Evolutionary conservation across 2,797 vertebrate species (phyloP), one percentile per base, ranked within the genome.

Genomic region (Pelobates cultripes): DNA sequence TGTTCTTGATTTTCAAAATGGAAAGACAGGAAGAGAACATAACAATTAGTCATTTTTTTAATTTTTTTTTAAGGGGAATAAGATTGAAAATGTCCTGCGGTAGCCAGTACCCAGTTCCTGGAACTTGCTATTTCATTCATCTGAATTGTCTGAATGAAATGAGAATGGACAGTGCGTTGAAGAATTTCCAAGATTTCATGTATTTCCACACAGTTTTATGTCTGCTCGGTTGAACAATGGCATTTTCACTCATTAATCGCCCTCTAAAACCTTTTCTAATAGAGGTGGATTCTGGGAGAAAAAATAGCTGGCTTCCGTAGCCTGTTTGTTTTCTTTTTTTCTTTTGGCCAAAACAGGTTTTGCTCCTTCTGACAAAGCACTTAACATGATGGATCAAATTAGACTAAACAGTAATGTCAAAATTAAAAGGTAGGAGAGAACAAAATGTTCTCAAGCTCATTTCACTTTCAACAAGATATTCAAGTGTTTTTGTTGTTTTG

Each of bases 151-250:
- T 82, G 75, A 42, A 5, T 69, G 69, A 81, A 88, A 76, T 82
- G 64, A 75, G 75, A 88, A 15, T 45, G 63, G 78, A 73, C 81
- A 81, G 66, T 61, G 51, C 69, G 43, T 79, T 90, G 70, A 86
- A 81, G 70, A 64, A 9, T 84, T 86, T 87, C 85, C 87, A 87
- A 43, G 70, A 67, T 84, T 88, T 85, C 63, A 85, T 75, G 81
- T 77, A 87, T 67, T 85, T 83, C 63, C 5, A 76, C 66, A 4
- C 77, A 80, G 81, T 40, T 77, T 71, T 42, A 85, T 80, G 89
- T 85, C 43, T 85, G 3, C 70, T 70, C 43, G 44, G 78, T 41
- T 75, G 83, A 75, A 69, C 67, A 85, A 7, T 70, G 28, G 9
- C 40, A 12, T 84, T 88, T 83, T 42, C 51, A 73, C 77, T 85